These are phyloP conservation scores for Nothoprocta pentlandii DNA, from an alignment of 2,113 vertebrate genomes.

Conservation along the genomic window DNA sequence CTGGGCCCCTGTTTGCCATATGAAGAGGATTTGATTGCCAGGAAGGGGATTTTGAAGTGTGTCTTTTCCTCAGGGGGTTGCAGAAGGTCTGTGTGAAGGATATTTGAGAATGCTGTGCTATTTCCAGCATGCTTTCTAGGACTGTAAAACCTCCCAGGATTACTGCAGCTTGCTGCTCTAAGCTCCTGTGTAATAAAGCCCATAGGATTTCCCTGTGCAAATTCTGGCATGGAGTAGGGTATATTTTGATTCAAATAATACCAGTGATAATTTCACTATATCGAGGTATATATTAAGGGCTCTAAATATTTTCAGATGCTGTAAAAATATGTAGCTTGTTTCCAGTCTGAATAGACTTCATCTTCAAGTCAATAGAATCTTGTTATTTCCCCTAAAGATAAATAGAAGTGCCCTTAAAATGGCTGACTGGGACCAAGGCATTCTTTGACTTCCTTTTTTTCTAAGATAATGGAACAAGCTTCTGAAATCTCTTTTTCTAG, in stretches of 20 bases:
- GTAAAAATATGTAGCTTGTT: not conserved
- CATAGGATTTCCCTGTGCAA: not conserved
- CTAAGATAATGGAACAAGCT: not conserved
- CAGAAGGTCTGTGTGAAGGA: not conserved
- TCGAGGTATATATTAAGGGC: not conserved
- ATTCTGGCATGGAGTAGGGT: not conserved
- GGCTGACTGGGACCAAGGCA: not conserved
- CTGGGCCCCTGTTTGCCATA: not conserved
- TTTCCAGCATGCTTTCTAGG: constrained; percentile 6
- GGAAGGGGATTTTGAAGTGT: constrained; percentile 15
- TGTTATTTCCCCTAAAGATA: not conserved
- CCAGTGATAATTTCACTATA: not conserved
- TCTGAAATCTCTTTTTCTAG: not conserved
- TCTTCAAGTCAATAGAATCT: not conserved
- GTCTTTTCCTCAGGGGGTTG: not conserved
- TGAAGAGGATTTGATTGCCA: not conserved
- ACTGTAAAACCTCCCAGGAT: not conserved
- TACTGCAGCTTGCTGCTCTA: not conserved
- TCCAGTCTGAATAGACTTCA: not conserved
- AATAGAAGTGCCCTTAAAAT: not conserved
- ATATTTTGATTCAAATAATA: not conserved
- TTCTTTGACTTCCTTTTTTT: not conserved
- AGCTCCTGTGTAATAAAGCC: not conserved
- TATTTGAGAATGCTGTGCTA: not conserved
- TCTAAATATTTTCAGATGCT: not conserved